phyloP scores from a whole-genome alignment of 2,797 vertebrate species.

The Sylvilagus floridanus region DNA sequence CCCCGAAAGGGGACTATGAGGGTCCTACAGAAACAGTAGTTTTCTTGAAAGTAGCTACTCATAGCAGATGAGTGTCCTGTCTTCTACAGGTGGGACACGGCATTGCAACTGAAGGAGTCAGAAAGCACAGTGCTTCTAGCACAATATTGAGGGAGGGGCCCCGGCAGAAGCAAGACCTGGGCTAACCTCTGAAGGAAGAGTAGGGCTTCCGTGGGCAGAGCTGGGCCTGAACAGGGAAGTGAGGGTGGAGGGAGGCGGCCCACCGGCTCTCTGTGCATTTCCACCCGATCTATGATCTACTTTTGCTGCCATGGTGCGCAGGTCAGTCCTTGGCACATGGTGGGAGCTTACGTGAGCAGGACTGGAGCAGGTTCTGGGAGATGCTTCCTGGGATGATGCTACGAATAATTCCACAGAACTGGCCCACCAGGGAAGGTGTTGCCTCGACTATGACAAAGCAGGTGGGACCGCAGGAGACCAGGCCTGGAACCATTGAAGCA shows the following conservation, averaged over 20 bases:
- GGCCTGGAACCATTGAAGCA: not conserved
- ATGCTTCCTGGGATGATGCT: not conserved
- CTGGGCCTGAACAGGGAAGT: not conserved
- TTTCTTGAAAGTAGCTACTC: not conserved
- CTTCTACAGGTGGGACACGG: not conserved
- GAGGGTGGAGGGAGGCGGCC: not conserved
- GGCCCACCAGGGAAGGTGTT: not conserved
- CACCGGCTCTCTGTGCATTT: not conserved
- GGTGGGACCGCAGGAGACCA: not conserved
- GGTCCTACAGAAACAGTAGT: not conserved
- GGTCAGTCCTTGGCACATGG: not conserved
- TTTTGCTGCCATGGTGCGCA: not conserved
- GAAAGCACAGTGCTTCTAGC: not conserved
- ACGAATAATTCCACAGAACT: not conserved
- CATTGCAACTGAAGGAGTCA: not conserved
- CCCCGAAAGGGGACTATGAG: not conserved
- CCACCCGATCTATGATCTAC: not conserved
- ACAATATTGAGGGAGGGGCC: not conserved
- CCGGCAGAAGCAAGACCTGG: not conserved
- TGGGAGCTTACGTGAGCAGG: not conserved
- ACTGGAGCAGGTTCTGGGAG: not conserved
- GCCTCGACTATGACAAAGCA: not conserved
- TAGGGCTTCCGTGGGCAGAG: not conserved
- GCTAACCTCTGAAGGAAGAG: not conserved
- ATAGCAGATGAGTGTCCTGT: not conserved